phyloP scores from a whole-genome alignment of 2,888 invertebrate genomes.

The Siphonodentalium dalli region DNA sequence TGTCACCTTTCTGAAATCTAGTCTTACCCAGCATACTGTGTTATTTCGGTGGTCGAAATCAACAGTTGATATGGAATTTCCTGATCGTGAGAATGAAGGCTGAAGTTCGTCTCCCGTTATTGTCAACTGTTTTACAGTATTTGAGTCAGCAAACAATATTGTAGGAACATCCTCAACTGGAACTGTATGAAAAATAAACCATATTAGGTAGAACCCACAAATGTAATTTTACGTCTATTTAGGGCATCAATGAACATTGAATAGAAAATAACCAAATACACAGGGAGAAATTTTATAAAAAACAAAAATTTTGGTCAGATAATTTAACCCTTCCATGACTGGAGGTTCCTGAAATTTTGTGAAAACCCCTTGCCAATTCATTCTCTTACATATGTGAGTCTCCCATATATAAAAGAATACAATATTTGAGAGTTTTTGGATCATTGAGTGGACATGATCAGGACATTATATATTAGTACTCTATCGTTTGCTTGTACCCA shows the following conservation, averaged over 20 bases:
- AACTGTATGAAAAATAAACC: constrained; percentile 67
- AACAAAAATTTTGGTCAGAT: too few relatives aligned
- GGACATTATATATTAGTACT: too few relatives aligned
- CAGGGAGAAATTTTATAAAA: too few relatives aligned
- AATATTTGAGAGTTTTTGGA: too few relatives aligned
- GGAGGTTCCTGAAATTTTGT: too few relatives aligned
- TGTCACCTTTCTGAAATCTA: neutral
- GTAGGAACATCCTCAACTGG: constrained; percentile 73
- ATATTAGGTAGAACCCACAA: neutral
- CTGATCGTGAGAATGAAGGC: constrained; percentile 20
- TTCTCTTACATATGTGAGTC: too few relatives aligned
- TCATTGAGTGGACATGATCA: too few relatives aligned
- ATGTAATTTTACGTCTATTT: neutral
- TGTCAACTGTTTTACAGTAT: constrained; percentile 73
- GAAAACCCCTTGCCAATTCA: too few relatives aligned
- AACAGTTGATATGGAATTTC: constrained; percentile 60
- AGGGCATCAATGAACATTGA: neutral
- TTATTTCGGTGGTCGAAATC: constrained; percentile 76
- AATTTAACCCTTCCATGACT: too few relatives aligned
- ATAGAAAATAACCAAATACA: too few relatives aligned
- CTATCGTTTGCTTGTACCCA: too few relatives aligned
- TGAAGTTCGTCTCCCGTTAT: constrained; percentile 67
- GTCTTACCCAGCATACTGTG: constrained; percentile 76
- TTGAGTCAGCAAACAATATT: constrained; percentile 75
- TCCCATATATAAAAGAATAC: too few relatives aligned